Evolutionary conservation across 2,888 invertebrate genomes (phyloP), one percentile per base, ranked within the genome.

Genomic region (Hecatera dysodea): DNA sequence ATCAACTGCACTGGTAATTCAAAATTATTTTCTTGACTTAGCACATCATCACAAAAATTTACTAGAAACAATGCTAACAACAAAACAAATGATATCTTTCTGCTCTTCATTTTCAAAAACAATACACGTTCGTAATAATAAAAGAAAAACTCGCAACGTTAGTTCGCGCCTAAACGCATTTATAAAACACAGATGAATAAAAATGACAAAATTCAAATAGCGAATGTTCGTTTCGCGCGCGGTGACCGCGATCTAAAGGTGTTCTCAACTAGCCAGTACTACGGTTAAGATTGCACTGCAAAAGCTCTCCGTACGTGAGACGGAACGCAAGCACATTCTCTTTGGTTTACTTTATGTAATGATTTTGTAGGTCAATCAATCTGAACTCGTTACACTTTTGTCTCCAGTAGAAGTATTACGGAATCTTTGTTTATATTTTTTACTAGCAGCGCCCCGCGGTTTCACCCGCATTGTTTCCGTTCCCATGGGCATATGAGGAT

Each of bases 1-100:
- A 98, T 96, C 63, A 98, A 93, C 90, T 98, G 98, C 22, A 98
- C 98, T 6, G 98, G 98, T 68, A 98, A 90, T 85, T 98, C 84
- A 67, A 63, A 78, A 12, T 52, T 67, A 48, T n/a, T 67, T 56
- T 69, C 73, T 67, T 77, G 64, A 75, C 75, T 59, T 0, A 59
- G 36, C 55, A 84, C 84, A 72, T 75, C 33, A 24, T 62, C 75
- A 66, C 71, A 60, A 36, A 76, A 75, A 76, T 62, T n/a, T 19
- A 77, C 33, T 50, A 83, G 61, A 24, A 80, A 44, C 27, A 80
- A 19, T 46, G 72, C 44, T 27, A 65, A 52, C 29, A 60, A 27
- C 50, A 82, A 22, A 62, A 63, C 11, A 44, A 75, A 72, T n/a
- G 27, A 29, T 48, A 68, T 1, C 36, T 29, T 76, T 48, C 19